Percentiles rank a stretch among this genome's conserved stretches.
Conservation (phyloP, 1,140 invertebrate genomes). For the Conopomorpha cramerella region DNA sequence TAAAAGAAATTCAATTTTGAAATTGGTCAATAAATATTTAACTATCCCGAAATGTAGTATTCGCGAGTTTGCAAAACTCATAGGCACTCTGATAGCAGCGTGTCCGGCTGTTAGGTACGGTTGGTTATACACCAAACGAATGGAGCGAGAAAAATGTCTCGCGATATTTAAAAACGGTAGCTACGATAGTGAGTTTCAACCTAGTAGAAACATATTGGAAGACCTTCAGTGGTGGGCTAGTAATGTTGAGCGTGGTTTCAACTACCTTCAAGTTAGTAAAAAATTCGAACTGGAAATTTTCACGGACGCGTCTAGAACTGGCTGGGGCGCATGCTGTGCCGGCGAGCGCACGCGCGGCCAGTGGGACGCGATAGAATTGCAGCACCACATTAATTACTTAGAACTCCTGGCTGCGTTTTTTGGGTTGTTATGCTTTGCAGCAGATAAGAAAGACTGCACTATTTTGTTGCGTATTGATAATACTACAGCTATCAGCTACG, state of each 20-base stretch:
- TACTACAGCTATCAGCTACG: background rate
- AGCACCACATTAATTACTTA: background rate
- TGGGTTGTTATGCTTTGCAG: background rate
- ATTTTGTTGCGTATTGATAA: background rate
- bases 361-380: background rate
- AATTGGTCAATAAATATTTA: slow-evolving; percentile 2
- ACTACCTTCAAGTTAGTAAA: too few species aligned
- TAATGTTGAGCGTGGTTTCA: background rate
- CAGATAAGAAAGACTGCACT: background rate
- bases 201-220: background rate
- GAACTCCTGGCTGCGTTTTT: background rate
- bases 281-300: background rate
- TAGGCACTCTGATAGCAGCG: slow-evolving; percentile 11
- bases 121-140: slow-evolving; percentile 8
- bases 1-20: background rate
- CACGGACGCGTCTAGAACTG: background rate
- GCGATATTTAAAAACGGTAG: background rate
- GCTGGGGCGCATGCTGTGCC: background rate
- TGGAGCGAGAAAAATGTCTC: slow-evolving; percentile 9
- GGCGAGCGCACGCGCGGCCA: too few species aligned
- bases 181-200: background rate
- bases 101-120: slow-evolving; percentile 12
- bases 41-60: slow-evolving; percentile 15
- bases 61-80: slow-evolving; percentile 10
- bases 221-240: background rate